phyloP scores from a whole-genome alignment of 1,140 invertebrate genomes.

The Calephelis virginiensis region DNA sequence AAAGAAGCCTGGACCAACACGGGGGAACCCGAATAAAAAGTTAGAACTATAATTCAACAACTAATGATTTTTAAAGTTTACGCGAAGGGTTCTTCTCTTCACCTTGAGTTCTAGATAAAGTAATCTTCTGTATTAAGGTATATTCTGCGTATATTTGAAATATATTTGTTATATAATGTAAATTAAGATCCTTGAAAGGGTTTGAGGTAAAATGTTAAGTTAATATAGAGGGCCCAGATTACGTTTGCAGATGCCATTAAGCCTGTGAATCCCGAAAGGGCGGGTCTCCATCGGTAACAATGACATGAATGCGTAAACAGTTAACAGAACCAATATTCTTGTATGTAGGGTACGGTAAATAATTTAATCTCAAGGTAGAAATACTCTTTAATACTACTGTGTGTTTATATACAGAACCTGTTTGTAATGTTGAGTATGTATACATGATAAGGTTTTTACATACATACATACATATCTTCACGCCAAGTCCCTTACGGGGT shows the following conservation, averaged over 20 bases:
- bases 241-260: slow-evolving; percentile 13
- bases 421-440: not conserved
- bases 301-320: slow-evolving; percentile 14
- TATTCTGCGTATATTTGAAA: not conserved
- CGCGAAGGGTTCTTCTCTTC: too few species aligned
- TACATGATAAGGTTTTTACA: too few species aligned
- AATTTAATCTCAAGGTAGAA: slow-evolving; percentile 6
- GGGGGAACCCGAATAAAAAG: too few species aligned
- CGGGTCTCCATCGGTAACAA: slow-evolving; percentile 9
- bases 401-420: not conserved
- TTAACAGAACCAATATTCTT: slow-evolving; percentile 4
- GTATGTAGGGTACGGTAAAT: not conserved
- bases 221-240: slow-evolving; percentile 11
- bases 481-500: too few species aligned
- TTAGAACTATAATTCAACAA: too few species aligned
- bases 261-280: slow-evolving; percentile 13
- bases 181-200: slow-evolving; percentile 18
- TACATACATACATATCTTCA: too few species aligned
- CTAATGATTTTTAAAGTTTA: too few species aligned
- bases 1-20: too few species aligned
- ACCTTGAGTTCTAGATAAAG: too few species aligned
- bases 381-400: not conserved
- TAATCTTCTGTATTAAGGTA: not conserved
- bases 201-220: slow-evolving; percentile 18
- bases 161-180: slow-evolving; percentile 11